Evolutionary conservation across 2,888 invertebrate genomes (phyloP), one percentile per base, ranked within the genome.

Genomic region (Macropis europaea): DNA sequence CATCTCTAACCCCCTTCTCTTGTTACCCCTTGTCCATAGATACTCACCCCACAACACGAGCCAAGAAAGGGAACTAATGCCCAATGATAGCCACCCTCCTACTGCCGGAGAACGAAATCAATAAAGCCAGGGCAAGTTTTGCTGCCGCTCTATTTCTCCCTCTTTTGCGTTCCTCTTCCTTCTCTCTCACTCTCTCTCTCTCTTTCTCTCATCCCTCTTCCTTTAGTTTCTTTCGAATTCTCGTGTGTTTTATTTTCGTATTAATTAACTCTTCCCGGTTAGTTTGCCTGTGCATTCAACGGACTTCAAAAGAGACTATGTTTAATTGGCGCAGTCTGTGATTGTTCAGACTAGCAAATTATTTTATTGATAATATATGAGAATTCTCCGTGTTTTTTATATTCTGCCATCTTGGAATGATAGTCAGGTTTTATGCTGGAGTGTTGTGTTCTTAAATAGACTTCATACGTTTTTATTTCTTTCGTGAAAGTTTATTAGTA

Each of bases 41-140:
- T 38, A 17, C 24, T 52, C 17, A 38, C 17, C 15, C 50, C 40
- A 40, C n/a, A 19, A 40, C 34, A 15, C 17, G 26, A 66, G 15
- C 40, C 43, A 59, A 79, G 67, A 64, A 76, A 73, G 63, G 57
- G 61, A 76, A 59, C 57, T 76, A 72, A 64, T 79, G 59, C 63
- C 52, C 67, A 70, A 71, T 73, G 82, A 82, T 81, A 76, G 75
- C 73, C 42, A 60, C 57, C 69, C 74, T 40, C 64, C 60, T 11
- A 48, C 71, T 17, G 56, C 34, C 61, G 40, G 56, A 61, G 66
- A 68, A 50, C 62, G 71, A 52, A 82, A 82, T 82, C 82, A 83
- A 82, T 83, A 83, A 81, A 83, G 63, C 60, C 42, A 36, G 64
- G 62, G 56, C 53, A 62, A 66, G 56, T 80, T 72, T 70, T 36